These are phyloP conservation scores for Acleris emargana DNA, from an alignment of 2,888 invertebrate genomes.

Conservation along the genomic window DNA sequence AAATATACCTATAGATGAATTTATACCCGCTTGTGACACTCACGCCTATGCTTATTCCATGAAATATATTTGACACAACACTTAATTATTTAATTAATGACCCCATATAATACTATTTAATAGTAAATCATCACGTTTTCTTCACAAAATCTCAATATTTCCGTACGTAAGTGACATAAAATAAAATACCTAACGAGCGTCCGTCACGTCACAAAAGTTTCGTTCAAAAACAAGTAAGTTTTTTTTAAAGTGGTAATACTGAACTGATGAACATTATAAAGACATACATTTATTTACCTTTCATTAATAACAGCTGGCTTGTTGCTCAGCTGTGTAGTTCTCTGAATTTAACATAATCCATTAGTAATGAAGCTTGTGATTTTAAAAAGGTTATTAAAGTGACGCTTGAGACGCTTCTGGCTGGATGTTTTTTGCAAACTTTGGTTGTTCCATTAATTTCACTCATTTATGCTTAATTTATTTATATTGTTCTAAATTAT, in stretches of 20 bases:
- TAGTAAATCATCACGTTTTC: constrained; percentile 45
- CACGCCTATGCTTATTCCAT: constrained; percentile 49
- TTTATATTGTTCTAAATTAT: too few relatives aligned
- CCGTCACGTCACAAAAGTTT: constrained; percentile 44
- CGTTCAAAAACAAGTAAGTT: constrained; percentile 49
- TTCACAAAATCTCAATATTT: constrained; percentile 49
- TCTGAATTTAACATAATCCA: too few relatives aligned
- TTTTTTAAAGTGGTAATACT: constrained; percentile 23
- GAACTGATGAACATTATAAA: not conserved
- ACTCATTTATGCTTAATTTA: too few relatives aligned
- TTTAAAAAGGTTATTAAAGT: too few relatives aligned
- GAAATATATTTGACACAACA: constrained; percentile 46
- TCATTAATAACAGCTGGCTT: too few relatives aligned
- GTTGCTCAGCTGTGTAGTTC: too few relatives aligned
- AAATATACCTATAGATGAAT: constrained; percentile 79
- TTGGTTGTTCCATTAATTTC: too few relatives aligned
- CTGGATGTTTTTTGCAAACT: too few relatives aligned
- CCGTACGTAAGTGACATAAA: constrained; percentile 61
- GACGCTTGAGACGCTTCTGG: too few relatives aligned
- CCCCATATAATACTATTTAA: constrained; percentile 4
- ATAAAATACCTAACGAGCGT: constrained; percentile 59
- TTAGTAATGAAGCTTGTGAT: too few relatives aligned
- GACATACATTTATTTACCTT: too few relatives aligned
- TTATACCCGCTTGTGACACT: constrained; percentile 57
- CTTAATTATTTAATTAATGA: constrained; percentile 22